Conservation (phyloP, 2,888 invertebrate genomes). For the Apamea anceps region DNA sequence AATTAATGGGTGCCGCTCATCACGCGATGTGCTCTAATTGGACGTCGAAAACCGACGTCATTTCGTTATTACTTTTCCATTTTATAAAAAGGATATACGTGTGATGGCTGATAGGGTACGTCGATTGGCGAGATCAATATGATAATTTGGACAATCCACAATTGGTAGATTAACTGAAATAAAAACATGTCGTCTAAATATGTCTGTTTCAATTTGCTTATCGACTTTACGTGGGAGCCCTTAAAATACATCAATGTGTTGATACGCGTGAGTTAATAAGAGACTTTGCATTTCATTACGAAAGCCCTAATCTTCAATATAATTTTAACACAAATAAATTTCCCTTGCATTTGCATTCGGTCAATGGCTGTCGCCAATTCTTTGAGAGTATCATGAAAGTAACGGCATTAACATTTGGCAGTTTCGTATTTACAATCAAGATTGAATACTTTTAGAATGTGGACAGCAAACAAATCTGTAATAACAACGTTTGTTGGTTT, state of each 20-base stretch:
- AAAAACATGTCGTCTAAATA: constrained; percentile 1
- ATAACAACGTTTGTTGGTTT: neutral
- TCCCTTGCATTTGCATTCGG: neutral
- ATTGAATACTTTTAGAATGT: neutral
- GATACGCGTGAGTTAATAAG: neutral
- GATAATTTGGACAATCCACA: constrained; percentile 28
- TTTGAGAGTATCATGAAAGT: neutral
- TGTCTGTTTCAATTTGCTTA: neutral
- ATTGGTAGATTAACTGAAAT: constrained; percentile 15
- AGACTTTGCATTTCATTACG: neutral
- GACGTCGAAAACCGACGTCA: constrained; percentile 76
- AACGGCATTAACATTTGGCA: neutral
- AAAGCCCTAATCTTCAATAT: neutral
- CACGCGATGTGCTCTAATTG: constrained; percentile 86
- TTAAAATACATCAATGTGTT: neutral
- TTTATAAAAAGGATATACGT: constrained; percentile 62
- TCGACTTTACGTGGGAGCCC: neutral
- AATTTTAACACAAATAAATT: neutral
- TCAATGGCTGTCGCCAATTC: neutral
- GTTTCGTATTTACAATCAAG: neutral
- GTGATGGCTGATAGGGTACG: constrained; percentile 56
- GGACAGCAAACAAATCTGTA: neutral
- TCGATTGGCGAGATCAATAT: constrained; percentile 42
- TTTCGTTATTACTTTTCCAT: constrained; percentile 76
- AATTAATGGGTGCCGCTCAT: constrained; percentile 84